Base-by-base conservation (phyloP, 2,797 vertebrate genomes). In the Oceanodroma leucorhoa region DNA sequence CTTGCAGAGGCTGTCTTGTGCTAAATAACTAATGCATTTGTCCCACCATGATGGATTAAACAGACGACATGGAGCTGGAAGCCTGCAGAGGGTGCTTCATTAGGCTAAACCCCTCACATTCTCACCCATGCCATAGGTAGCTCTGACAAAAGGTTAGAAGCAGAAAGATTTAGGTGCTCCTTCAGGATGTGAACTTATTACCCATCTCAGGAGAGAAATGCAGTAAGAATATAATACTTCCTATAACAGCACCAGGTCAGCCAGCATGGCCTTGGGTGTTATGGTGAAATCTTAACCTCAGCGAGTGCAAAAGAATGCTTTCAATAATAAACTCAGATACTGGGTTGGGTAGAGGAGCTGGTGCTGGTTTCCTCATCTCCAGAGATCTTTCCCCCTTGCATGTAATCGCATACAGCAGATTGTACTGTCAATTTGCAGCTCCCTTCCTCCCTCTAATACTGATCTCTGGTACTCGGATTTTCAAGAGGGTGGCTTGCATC, bases 151-250 rank as follows among this genome's bases (percentile, higher is more conserved):
- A 79, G n/a, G 58, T 83, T 90, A 77, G 64, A 48, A 92, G 55
- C 45, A 54, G 41, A 82, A 88, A 94, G 87, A 92, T 95, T 91
- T 95, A 95, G 87, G 81, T 83, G 60, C 12, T 96, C 60, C 93
- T 94, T 88, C 82, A 79, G 79, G 72, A 92, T 90, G 45, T 82
- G 87, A 92, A 87, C 43, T 84, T 87, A 86, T 66, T 95, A 76
- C 62, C 43, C 0, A 1, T 70, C 90, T 94, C 87, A 57, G 61
- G 76, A 89, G 93, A 93, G 84, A 93, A 87, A 95, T 58, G 79
- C 50, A 76, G 60, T 67, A 91, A 88, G 82, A 93, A 92, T 73
- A 71, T 91, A 96, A 96, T 77, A 96, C 94, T 96, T 96, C 94
- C 95, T 95, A 94, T 58, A 94, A 95, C 78, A 92, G 72, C 64